Conservation (phyloP, 1,140 invertebrate genomes). For the roundworm (Caenorhabditis elegans) region WBcel235 BX284602.5:10889501-10890000, state of each 20-base stretch:
- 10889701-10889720: not conserved
- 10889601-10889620: too few species aligned
- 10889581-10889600: too few species aligned
- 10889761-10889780: slow-evolving; percentile 36
- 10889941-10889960: slow-evolving; percentile 42
- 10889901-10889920: slow-evolving; percentile 4
- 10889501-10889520: too few species aligned
- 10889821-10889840: slow-evolving; percentile 5
- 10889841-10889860: not conserved
- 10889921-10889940: slow-evolving; percentile 38
- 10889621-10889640: too few species aligned
- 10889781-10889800: slow-evolving; percentile 40
- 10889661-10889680: not conserved
- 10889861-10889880: slow-evolving; percentile 43
- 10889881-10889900: slow-evolving; percentile 27
- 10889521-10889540: too few species aligned
- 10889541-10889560: too few species aligned
- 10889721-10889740: not conserved
- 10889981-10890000: not conserved
- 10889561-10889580: too few species aligned
- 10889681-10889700: slow-evolving; percentile 12
- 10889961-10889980: slow-evolving; percentile 42
- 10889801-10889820: slow-evolving; percentile 44
- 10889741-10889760: slow-evolving; percentile 39
- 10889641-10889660: too few species aligned